Conservation (phyloP, 2,888 invertebrate species). For the Urechis unicinctus region DNA sequence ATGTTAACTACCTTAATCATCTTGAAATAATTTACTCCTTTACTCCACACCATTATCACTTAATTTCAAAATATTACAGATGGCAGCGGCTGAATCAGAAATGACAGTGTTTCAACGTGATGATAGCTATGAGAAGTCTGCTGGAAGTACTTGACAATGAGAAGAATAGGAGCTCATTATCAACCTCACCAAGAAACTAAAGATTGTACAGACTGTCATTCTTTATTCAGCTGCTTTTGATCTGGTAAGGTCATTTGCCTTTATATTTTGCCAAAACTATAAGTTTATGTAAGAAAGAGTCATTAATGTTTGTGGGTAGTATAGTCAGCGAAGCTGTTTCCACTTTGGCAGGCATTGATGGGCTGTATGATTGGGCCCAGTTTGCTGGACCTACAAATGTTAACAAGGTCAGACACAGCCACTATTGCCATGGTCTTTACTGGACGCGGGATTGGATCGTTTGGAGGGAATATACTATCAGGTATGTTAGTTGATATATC, state of each 20-base stretch:
- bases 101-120: too few species aligned
- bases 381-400: not conserved
- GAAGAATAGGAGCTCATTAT: too few species aligned
- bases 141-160: too few species aligned
- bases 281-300: not conserved
- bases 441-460: not conserved
- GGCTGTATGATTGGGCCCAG: not conserved
- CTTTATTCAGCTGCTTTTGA: not conserved
- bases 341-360: too few species aligned
- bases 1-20: too few species aligned
- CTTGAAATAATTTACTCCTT: too few species aligned
- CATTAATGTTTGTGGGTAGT: not conserved
- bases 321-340: too few species aligned
- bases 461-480: not conserved
- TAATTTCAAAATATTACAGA: too few species aligned
- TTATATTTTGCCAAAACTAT: not conserved
- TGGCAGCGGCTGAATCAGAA: too few species aligned
- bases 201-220: not conserved
- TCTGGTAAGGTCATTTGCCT: not conserved
- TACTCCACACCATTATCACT: too few species aligned
- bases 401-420: not conserved
- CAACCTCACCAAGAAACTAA: too few species aligned
- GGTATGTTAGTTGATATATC: not conserved
- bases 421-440: not conserved
- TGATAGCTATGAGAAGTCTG: too few species aligned